These are phyloP conservation scores for Oreohelix idahoensis DNA, from an alignment of 1,140 invertebrate species.

Conservation along the genomic window DNA sequence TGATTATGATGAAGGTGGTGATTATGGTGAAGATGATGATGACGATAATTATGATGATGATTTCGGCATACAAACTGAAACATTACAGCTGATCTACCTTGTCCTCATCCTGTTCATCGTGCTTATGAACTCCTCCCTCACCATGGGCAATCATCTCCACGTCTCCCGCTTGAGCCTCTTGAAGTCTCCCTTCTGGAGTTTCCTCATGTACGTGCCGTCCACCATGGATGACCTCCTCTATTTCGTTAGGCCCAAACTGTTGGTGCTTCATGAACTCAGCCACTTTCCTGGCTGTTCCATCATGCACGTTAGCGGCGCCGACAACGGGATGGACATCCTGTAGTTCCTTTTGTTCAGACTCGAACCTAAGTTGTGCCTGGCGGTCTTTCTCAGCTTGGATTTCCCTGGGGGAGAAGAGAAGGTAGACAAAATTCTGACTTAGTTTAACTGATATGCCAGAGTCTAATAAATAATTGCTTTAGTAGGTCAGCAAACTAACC, in stretches of 20 bases:
- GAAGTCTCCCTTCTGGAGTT: background rate
- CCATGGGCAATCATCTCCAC: background rate
- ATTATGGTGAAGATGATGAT: no score
- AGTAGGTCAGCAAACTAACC: no score
- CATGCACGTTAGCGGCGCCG: background rate
- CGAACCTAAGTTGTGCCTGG: background rate
- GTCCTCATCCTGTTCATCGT: background rate
- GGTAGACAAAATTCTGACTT: no score
- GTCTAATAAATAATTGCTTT: no score
- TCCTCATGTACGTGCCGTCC: slow-evolving; percentile 27
- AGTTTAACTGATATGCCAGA: no score
- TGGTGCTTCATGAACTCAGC: slow-evolving; percentile 24
- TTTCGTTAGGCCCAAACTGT: slow-evolving; percentile 2
- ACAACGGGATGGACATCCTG: background rate
- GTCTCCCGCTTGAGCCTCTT: background rate
- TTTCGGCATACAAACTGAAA: no score
- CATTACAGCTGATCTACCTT: no score
- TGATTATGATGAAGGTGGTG: no score
- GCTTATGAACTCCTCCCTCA: background rate
- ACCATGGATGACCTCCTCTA: background rate
- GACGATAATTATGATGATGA: no score
- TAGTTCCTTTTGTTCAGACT: background rate
- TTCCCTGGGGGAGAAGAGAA: background rate
- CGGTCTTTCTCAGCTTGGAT: background rate
- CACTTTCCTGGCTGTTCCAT: background rate